Evolutionary conservation across 2,888 invertebrate species (phyloP).

Genomic region (Nomada hirtipes): DNA sequence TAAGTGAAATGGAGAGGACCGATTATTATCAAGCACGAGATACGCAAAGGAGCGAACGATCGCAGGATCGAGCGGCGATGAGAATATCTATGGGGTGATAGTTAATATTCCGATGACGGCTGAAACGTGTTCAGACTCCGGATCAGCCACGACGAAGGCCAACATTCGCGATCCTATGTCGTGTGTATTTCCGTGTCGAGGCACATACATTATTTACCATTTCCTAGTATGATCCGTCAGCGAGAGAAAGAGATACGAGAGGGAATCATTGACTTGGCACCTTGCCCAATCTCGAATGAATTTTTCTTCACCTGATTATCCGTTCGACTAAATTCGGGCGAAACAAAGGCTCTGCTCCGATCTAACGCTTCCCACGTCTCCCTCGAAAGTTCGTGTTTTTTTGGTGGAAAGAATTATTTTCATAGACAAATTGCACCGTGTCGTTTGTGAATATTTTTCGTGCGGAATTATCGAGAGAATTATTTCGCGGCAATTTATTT

Average conservation of each 20-base stretch:
- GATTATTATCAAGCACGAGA: slow-evolving; percentile 33
- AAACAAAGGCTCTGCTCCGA: slow-evolving; percentile 6
- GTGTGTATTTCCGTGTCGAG: slow-evolving; percentile 80
- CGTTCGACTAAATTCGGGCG: slow-evolving; percentile 2
- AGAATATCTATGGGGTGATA: slow-evolving; percentile 75
- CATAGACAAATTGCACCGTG: too few relatives aligned
- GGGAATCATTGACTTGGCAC: slow-evolving; percentile 53
- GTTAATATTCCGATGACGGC: slow-evolving; percentile 81
- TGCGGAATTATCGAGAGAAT: too few relatives aligned
- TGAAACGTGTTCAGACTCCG: slow-evolving; percentile 80
- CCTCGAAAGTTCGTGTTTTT: too few relatives aligned
- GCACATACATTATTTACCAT: slow-evolving; percentile 82
- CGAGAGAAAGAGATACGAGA: slow-evolving; percentile 44
- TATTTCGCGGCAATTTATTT: too few relatives aligned
- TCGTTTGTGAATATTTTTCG: too few relatives aligned
- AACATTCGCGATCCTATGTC: slow-evolving; percentile 66
- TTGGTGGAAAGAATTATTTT: too few relatives aligned
- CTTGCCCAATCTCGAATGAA: slow-evolving; percentile 26
- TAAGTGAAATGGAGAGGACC: slow-evolving; percentile 6
- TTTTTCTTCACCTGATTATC: slow-evolving; percentile 7
- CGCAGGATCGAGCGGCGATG: slow-evolving; percentile 69
- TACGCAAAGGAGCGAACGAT: slow-evolving; percentile 59
- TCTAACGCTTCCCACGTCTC: not conserved
- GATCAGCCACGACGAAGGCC: slow-evolving; percentile 78
- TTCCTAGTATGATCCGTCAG: slow-evolving; percentile 75